Evolutionary conservation across 2,797 vertebrate species (phyloP).

Genomic region (Prunella strophiata): DNA sequence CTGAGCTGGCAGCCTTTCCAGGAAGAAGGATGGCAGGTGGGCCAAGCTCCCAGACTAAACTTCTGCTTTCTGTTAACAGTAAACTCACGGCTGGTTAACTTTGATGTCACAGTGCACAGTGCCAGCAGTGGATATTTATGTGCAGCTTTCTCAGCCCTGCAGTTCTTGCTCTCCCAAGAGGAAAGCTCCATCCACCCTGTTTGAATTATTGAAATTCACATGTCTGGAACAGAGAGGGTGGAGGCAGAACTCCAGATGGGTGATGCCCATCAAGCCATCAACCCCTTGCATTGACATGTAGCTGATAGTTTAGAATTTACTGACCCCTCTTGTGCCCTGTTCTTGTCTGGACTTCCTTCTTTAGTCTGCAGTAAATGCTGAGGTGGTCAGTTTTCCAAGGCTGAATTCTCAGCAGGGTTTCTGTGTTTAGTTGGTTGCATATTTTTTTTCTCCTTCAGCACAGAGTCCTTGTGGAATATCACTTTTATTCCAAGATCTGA

Average conservation of each 20-base stretch:
- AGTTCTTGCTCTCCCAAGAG: not conserved
- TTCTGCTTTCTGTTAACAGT: not conserved
- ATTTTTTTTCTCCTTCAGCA: not conserved
- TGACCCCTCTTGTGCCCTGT: not conserved
- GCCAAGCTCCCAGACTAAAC: not conserved
- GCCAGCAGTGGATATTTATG: not conserved
- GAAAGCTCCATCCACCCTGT: fast-evolving
- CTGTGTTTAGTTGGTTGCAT: not conserved
- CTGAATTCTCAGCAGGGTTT: not conserved
- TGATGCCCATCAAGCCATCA: not conserved
- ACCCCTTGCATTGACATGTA: not conserved
- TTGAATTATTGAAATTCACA: fast-evolving
- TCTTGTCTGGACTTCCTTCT: not conserved
- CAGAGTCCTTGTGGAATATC: not conserved
- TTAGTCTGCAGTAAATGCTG: not conserved
- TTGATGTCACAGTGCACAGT: not conserved
- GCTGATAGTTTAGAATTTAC: not conserved
- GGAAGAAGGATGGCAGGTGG: not conserved
- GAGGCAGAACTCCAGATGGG: not conserved
- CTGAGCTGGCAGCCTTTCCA: not conserved
- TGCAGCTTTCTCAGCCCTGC: not conserved
- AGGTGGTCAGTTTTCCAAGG: not conserved
- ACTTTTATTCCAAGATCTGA: not conserved
- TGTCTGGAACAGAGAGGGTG: not conserved
- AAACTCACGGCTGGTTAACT: not conserved